Conservation (phyloP, 2,797 vertebrate genomes). For the Sebastes wilsoni region DNA sequence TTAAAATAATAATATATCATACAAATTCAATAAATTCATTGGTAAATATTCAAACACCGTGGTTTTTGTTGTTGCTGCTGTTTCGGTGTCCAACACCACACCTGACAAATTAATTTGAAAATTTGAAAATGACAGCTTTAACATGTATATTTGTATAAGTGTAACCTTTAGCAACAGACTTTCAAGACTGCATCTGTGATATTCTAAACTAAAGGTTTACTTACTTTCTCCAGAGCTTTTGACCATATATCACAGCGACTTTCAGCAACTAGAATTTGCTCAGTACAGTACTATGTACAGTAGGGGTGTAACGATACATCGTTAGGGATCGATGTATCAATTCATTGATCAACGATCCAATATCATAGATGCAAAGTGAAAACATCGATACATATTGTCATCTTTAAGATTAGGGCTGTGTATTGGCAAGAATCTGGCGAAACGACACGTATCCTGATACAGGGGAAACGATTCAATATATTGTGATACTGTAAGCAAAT, state of each 20-base stretch:
- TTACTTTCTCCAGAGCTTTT: neutral
- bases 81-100: conserved; percentile 10
- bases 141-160: neutral
- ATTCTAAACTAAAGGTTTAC: neutral
- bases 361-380: too few relatives aligned
- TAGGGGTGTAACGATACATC: too few relatives aligned
- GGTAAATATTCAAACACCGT: conserved; percentile 36
- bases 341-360: too few relatives aligned
- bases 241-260: neutral
- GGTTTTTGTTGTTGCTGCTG: conserved; percentile 20
- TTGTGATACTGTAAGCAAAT: too few relatives aligned
- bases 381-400: too few relatives aligned
- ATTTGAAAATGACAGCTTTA: neutral
- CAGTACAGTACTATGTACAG: neutral
- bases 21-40: conserved; percentile 71
- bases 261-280: neutral
- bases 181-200: neutral
- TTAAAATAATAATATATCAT: conserved; percentile 64
- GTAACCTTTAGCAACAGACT: neutral
- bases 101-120: neutral
- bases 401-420: too few relatives aligned
- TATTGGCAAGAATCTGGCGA: too few relatives aligned
- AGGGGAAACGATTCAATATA: too few relatives aligned
- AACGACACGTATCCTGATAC: too few relatives aligned
- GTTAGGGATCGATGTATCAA: too few relatives aligned